Conservation (phyloP, 2,888 invertebrate species). For the Drosophila cognata region DNA sequence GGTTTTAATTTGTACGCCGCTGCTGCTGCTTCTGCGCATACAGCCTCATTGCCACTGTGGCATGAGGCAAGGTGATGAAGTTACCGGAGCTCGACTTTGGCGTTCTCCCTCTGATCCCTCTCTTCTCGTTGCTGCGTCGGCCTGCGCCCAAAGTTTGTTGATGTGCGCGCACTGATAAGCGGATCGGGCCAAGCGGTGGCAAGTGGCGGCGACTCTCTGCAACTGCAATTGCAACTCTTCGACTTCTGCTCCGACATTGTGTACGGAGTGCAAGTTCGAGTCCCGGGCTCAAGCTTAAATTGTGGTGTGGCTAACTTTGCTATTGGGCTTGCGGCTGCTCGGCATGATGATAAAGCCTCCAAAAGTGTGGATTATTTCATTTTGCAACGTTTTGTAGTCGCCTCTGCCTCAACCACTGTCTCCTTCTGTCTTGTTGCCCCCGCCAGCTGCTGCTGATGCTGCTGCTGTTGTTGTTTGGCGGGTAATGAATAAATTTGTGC, state of each 20-base stretch:
- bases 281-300: not conserved
- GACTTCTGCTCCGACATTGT: slow-evolving; percentile 44
- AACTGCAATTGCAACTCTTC: slow-evolving; percentile 33
- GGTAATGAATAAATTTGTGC: slow-evolving; percentile 82
- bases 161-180: slow-evolving; percentile 75
- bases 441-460: slow-evolving; percentile 34
- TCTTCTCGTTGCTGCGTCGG: slow-evolving; percentile 12
- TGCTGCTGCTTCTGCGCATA: slow-evolving; percentile 57
- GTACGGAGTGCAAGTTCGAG: slow-evolving; percentile 8
- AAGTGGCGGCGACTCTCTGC: slow-evolving; percentile 52
- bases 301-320: slow-evolving; percentile 33
- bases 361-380: slow-evolving; percentile 81
- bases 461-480: slow-evolving; percentile 69
- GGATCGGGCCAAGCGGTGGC: slow-evolving; percentile 52
- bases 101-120: slow-evolving; percentile 12
- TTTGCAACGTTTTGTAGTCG: slow-evolving; percentile 77
- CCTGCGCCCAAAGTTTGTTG: slow-evolving; percentile 59
- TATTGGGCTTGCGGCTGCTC: slow-evolving; percentile 54
- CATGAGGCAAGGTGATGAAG: slow-evolving; percentile 72
- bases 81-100: slow-evolving; percentile 52
- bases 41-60: slow-evolving; percentile 36
- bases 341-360: slow-evolving; percentile 75
- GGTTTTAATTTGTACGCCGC: slow-evolving; percentile 79
- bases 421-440: slow-evolving; percentile 6
- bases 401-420: slow-evolving; percentile 31